Conservation (phyloP, 1,140 invertebrate species). For the Eufriesea mexicana region DNA sequence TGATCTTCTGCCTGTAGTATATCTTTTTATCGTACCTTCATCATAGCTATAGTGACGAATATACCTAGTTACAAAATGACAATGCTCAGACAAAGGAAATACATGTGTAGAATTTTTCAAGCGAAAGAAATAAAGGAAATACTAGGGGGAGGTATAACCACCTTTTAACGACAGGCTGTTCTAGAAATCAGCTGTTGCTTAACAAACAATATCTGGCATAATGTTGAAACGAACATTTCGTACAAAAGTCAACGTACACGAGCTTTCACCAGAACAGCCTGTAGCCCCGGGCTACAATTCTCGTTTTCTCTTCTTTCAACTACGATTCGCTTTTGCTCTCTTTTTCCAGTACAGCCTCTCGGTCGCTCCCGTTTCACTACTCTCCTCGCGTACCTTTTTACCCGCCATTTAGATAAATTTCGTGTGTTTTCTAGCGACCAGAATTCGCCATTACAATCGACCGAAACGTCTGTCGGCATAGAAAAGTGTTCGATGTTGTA, state of each 20-base stretch:
- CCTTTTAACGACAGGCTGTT: background rate
- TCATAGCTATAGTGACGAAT: background rate
- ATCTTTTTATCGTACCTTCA: background rate
- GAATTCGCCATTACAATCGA: background rate
- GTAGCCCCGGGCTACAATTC: conserved; percentile 48
- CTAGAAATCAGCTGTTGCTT: conserved; percentile 31
- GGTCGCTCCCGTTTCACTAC: conserved; percentile 20
- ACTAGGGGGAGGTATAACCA: background rate
- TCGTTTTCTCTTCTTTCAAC: conserved; percentile 44
- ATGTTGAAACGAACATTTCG: conserved; percentile 42
- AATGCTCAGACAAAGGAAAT: too few relatives aligned
- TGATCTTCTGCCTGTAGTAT: background rate
- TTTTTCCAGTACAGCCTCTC: conserved; percentile 21
- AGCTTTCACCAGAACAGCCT: conserved; percentile 60
- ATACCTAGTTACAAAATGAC: too few relatives aligned
- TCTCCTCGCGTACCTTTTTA: conserved; percentile 27
- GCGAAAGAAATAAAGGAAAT: background rate
- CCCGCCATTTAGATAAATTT: conserved; percentile 28
- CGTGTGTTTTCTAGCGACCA: conserved; percentile 28
- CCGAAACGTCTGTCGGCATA: conserved; percentile 11
- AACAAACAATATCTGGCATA: conserved; percentile 44
- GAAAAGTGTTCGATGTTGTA: conserved; percentile 9
- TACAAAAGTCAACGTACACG: conserved; percentile 44
- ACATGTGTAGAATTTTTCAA: background rate
- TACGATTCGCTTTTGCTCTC: conserved; percentile 41